Evolutionary conservation across 2,888 invertebrate genomes (phyloP).

Genomic region (Mantis religiosa): DNA sequence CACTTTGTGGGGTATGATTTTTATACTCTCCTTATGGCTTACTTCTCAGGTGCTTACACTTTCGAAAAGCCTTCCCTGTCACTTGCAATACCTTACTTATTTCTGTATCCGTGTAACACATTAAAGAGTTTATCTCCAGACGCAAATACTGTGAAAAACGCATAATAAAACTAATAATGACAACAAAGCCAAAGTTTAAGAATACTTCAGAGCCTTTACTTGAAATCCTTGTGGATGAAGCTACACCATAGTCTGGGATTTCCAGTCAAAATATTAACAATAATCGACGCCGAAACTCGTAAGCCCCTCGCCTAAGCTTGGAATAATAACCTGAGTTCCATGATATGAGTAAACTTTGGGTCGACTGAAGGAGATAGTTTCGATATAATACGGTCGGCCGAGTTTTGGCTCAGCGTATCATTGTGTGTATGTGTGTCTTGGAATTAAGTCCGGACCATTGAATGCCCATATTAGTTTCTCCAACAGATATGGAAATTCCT

Average conservation of each 20-base stretch:
- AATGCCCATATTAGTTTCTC: neutral
- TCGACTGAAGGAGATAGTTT: neutral
- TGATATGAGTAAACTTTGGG: neutral
- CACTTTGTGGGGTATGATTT: too few relatives aligned
- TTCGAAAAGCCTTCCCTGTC: too few relatives aligned
- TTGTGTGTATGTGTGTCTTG: neutral
- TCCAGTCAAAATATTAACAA: neutral
- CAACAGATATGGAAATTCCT: constrained; percentile 6
- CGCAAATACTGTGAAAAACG: too few relatives aligned
- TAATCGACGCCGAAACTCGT: neutral
- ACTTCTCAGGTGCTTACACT: too few relatives aligned
- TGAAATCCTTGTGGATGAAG: too few relatives aligned
- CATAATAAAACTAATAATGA: too few relatives aligned
- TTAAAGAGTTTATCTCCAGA: too few relatives aligned
- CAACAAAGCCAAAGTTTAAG: too few relatives aligned
- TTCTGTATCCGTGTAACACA: too few relatives aligned
- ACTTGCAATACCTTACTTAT: too few relatives aligned
- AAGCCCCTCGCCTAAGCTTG: neutral
- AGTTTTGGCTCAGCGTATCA: neutral
- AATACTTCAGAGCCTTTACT: too few relatives aligned
- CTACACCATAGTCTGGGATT: neutral
- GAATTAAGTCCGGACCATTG: constrained; percentile 14
- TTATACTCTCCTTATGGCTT: too few relatives aligned
- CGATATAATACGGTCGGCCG: neutral
- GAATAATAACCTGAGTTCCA: neutral